Evolutionary conservation across 1,140 invertebrate species (phyloP), one percentile per base, ranked within the genome.

Genomic region (Drosophila neocordata): DNA sequence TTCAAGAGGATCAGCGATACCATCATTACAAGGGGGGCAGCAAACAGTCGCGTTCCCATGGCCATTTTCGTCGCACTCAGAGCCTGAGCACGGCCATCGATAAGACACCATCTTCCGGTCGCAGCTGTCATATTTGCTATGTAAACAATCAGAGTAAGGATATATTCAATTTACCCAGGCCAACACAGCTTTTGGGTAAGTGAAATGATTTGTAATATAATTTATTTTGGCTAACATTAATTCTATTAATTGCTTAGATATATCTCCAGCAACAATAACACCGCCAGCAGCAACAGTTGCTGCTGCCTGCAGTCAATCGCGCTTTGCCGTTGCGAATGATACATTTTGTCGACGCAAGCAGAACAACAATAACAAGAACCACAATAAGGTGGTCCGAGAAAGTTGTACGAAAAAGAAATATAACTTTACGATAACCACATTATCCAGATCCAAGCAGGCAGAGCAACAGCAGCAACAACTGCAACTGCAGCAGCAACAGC

Each of bases 101-200:
- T 53, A 90, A 90, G 58, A 82, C 78, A 41, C 79, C 80, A 34
- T 72, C 74, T 5, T 88, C 84, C 4, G 75, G 72, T 5, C 85
- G 90, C 44, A 90, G 90, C 38, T 91, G 90, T 52, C 90, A 91
- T 64, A 90, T 91, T 27, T 91, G 90, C 59, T 87, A 90, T 68
- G 90, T 90, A 12, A 91, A 89, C 60, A 91, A 90, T 63, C 80
- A 83, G 31, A 79, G 90, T 69, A 91, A 91, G 69, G 90, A 91
- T 59, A 91, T 91, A 59, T 91, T 91, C 53, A 91, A 91, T 74
- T 63, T 91, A 59, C 87, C 90, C 22, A 79, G 65, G 38, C 65
- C 66, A 6, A 20, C 58, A 38, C 58, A 75, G 2, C 65, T 70
- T 44, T 34, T 65, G 69, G 70, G 72, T 74, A 18, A 20, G 72